phyloP scores from a whole-genome alignment of 1,140 invertebrate species.

The Ceratosolen solmsi region DNA sequence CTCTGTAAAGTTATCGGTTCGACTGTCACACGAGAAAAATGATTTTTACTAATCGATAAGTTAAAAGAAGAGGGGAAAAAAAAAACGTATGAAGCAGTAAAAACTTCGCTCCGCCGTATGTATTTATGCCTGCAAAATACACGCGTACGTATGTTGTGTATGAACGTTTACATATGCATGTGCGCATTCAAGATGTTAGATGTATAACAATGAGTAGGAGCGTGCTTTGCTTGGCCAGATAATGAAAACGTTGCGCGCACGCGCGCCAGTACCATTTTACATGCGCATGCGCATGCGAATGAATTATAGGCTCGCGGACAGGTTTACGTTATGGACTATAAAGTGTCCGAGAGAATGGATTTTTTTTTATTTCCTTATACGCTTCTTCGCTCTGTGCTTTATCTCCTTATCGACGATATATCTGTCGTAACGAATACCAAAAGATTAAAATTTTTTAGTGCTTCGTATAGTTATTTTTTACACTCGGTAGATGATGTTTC shows the following conservation, averaged over 20 bases:
- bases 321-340: constrained; percentile 36
- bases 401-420: constrained; percentile 16
- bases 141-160: too few relatives aligned
- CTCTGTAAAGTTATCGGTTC: constrained; percentile 8
- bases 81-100: background rate
- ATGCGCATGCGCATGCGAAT: background rate
- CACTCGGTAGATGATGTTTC: background rate
- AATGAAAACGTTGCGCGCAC: background rate
- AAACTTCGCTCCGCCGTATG: background rate
- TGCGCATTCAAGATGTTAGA: background rate
- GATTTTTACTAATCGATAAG: constrained; percentile 30
- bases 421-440: background rate
- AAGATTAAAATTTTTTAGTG: constrained; percentile 18
- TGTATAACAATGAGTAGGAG: background rate
- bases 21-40: constrained; percentile 12
- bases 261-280: background rate
- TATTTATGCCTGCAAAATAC: background rate
- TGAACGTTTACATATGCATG: background rate
- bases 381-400: constrained; percentile 11
- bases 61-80: constrained; percentile 4
- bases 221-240: background rate
- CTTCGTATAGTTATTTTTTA: constrained; percentile 10
- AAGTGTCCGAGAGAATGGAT: constrained; percentile 14
- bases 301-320: constrained; percentile 30
- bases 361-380: background rate